phyloP scores from a whole-genome alignment of 2,888 invertebrate genomes.

The Alloscopus bannaensis region DNA sequence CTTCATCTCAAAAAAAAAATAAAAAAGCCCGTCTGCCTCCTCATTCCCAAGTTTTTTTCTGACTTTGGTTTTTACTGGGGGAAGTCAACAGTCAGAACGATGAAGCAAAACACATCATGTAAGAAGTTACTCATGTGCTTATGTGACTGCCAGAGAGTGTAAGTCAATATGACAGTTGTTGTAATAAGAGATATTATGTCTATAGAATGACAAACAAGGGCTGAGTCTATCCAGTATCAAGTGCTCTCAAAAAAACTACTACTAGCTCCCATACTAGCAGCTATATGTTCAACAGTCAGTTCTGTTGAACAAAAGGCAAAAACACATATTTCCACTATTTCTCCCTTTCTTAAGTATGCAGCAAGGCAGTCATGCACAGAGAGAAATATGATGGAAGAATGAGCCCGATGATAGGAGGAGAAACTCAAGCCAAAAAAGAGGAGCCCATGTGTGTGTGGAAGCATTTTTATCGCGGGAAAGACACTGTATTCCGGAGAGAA shows the following conservation, averaged over 20 bases:
- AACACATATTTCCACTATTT: conserved; percentile 6
- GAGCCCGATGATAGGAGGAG: background rate
- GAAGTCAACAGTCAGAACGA: conserved; percentile 30
- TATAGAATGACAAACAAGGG: conserved; percentile 1
- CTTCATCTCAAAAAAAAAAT: background rate
- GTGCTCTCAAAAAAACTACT: background rate
- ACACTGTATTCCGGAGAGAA: no score
- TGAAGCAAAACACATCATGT: conserved; percentile 35
- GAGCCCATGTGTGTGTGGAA: background rate
- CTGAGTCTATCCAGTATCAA: conserved; percentile 22
- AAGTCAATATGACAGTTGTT: conserved; percentile 27
- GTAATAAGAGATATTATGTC: background rate
- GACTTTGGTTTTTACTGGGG: conserved; percentile 21
- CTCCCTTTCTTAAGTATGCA: conserved; percentile 17
- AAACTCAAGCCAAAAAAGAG: background rate
- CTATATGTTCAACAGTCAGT: conserved; percentile 4
- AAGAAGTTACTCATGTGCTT: conserved; percentile 37
- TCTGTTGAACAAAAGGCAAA: conserved; percentile 40
- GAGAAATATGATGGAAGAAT: conserved; percentile 47
- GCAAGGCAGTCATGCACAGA: conserved; percentile 43
- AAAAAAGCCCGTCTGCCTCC: background rate
- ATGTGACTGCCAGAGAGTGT: conserved; percentile 36
- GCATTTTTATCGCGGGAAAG: conserved; percentile 5
- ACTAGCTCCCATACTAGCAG: background rate
- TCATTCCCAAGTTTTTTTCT: background rate